A percentile compares a stretch with the other conserved stretches of the same genome.
Conservation (phyloP, 2,888 invertebrate species). For the Tanytarsus gracilentus region DNA sequence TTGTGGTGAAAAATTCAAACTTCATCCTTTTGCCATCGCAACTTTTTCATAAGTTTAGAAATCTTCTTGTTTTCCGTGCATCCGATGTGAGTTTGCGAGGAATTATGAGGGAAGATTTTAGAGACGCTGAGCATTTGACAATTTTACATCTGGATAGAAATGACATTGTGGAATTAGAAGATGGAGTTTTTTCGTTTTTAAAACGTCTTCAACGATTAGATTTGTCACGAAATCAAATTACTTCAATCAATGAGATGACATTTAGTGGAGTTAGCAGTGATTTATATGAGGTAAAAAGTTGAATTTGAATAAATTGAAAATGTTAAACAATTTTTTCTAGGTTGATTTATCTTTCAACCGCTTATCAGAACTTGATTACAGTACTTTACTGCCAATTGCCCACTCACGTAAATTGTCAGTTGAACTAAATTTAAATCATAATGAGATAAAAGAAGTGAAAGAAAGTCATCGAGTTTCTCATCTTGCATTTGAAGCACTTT, state of each 20-base stretch:
- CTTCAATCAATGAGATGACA: neutral
- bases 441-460: neutral
- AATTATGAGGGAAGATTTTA: neutral
- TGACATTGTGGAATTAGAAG: neutral
- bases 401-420: neutral
- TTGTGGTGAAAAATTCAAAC: neutral
- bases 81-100: neutral
- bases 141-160: neutral
- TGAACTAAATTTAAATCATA: conserved; percentile 1
- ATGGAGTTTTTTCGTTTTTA: neutral
- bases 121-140: neutral
- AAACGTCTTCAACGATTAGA: neutral
- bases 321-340: no score
- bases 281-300: conserved; percentile 11
- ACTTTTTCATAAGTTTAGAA: neutral
- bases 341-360: conserved; percentile 4
- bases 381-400: neutral
- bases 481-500: neutral
- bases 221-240: neutral
- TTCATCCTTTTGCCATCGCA: neutral
- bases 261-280: neutral
- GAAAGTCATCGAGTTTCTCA: neutral
- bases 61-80: neutral
- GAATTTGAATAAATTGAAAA: no score
- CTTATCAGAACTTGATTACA: neutral